Conservation (phyloP, 2,888 invertebrate genomes). For the Hyppa rectilinea region DNA sequence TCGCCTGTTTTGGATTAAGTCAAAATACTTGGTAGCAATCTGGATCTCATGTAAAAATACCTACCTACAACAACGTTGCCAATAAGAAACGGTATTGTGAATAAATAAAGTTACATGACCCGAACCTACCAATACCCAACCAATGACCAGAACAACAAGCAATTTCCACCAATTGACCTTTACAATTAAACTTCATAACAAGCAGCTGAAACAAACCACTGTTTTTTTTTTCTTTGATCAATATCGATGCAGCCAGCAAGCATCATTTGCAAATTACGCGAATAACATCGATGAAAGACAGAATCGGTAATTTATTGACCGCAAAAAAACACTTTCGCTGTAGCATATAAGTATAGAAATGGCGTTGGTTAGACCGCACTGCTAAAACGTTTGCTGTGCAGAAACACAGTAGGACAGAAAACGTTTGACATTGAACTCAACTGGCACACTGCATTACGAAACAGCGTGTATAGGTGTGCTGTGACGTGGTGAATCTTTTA, state of each 20-base stretch:
- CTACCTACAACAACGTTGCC: slow-evolving; percentile 3
- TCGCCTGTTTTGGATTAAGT: slow-evolving; percentile 1
- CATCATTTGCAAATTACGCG: slow-evolving; percentile 1
- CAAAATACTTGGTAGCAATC: neutral
- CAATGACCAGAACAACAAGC: slow-evolving; percentile 23
- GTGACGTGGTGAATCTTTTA: neutral
- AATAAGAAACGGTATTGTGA: slow-evolving; percentile 25
- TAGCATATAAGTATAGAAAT: slow-evolving; percentile 4
- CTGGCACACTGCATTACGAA: slow-evolving; percentile 1
- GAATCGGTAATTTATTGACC: slow-evolving; percentile 17
- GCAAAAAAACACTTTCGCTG: slow-evolving; percentile 39
- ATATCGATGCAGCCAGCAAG: neutral
- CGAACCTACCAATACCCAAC: too few species aligned
- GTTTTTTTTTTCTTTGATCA: slow-evolving; percentile 28
- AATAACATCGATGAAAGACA: slow-evolving; percentile 15
- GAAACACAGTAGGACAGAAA: slow-evolving; percentile 8
- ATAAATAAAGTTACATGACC: slow-evolving; percentile 44
- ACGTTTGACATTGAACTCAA: slow-evolving; percentile 19
- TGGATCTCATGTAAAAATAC: neutral
- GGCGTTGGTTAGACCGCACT: slow-evolving; percentile 3
- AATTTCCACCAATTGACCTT: slow-evolving; percentile 59
- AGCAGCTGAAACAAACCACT: slow-evolving; percentile 41
- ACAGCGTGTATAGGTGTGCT: neutral
- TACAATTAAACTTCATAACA: slow-evolving; percentile 51
- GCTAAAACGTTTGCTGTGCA: slow-evolving; percentile 22